A percentile compares a stretch with the other conserved stretches of the same genome.
These are phyloP conservation scores for Oryzaephilus surinamensis DNA, from an alignment of 1,140 invertebrate genomes.

Conservation along the genomic window DNA sequence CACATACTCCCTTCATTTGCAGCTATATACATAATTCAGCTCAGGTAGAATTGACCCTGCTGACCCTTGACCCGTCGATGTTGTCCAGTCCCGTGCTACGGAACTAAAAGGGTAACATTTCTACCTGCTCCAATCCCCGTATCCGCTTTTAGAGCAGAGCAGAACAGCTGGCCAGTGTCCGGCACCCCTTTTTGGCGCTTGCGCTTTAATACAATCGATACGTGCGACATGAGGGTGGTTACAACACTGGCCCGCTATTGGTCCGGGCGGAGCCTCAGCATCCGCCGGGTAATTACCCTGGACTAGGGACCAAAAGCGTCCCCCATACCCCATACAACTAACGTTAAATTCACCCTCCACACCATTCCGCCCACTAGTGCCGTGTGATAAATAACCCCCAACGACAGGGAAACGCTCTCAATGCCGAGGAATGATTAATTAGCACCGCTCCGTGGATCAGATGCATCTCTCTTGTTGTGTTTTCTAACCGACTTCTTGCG, in stretches of 20 bases:
- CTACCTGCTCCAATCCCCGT: not conserved
- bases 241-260: constrained; percentile 22
- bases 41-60: not conserved
- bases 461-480: not conserved
- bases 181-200: constrained; percentile 16
- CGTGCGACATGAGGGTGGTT: constrained; percentile 11
- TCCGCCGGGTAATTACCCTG: constrained; percentile 35
- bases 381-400: constrained; percentile 29
- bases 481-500: not conserved
- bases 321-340: not conserved
- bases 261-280: constrained; percentile 30
- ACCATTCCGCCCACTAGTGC: constrained; percentile 8
- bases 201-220: constrained; percentile 19
- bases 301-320: constrained; percentile 23
- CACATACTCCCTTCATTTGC: too few species aligned
- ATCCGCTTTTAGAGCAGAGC: not conserved
- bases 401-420: constrained; percentile 35
- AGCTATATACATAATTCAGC: too few species aligned
- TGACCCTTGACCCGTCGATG: not conserved
- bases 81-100: too few species aligned
- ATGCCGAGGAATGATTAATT: constrained; percentile 36
- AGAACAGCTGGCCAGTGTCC: constrained; percentile 21
- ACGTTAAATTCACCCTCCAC: not conserved
- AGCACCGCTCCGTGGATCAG: too few species aligned
- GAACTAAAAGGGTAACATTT: not conserved